Conservation (phyloP, 2,113 vertebrate species). For the Gallinago undulata region DNA sequence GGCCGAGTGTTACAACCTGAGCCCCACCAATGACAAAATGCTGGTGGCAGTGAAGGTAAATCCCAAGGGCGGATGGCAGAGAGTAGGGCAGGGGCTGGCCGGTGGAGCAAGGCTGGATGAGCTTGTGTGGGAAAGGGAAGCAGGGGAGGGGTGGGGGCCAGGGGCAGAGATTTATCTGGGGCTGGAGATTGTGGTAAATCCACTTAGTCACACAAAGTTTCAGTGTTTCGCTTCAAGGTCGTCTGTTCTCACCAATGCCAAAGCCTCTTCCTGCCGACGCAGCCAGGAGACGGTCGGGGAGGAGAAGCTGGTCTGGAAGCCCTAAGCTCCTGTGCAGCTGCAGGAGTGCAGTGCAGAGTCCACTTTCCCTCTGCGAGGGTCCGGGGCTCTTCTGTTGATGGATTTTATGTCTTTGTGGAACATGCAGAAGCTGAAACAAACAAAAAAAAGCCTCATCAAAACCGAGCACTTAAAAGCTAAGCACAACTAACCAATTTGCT, state of each 20-base stretch:
- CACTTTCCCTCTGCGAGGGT: not conserved
- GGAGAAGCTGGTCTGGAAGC: not conserved
- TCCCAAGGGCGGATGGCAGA: not conserved
- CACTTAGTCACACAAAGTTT: not conserved
- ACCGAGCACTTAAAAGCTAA: not conserved
- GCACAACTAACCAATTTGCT: not conserved
- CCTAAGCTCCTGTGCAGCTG: not conserved
- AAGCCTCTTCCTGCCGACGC: not conserved
- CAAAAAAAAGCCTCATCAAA: not conserved
- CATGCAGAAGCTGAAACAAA: not conserved
- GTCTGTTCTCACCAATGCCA: not conserved
- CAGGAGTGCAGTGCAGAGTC: not conserved
- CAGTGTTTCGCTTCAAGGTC: not conserved
- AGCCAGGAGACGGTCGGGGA: not conserved
- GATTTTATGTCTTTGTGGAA: not conserved
- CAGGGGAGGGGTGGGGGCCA: constrained; percentile 21
- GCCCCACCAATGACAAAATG: constrained; percentile 97
- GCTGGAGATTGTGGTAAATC: not conserved
- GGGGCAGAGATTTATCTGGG: not conserved
- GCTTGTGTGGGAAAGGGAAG: constrained; percentile 29
- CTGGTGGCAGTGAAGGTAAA: constrained; percentile 95
- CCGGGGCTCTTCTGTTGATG: not conserved
- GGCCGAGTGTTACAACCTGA: constrained; percentile 98
- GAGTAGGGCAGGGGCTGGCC: not conserved
- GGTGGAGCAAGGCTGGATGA: not conserved